phyloP scores from a whole-genome alignment of 2,888 invertebrate genomes.

The Campopleginae sp. region DNA sequence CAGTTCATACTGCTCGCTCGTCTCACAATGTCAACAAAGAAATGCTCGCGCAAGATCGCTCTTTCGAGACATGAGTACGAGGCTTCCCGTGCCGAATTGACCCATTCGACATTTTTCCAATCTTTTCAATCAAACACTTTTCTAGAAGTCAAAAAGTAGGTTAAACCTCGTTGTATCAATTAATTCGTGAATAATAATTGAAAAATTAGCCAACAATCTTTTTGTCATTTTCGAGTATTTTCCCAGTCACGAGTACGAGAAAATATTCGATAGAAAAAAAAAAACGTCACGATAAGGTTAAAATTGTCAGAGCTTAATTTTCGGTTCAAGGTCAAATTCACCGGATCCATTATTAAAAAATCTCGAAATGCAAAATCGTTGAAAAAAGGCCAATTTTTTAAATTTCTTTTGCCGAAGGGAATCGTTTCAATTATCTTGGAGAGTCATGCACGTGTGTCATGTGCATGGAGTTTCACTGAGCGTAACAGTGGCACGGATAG shows the following conservation, averaged over 20 bases:
- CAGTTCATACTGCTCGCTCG: conserved; percentile 42
- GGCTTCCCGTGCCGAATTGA: neutral
- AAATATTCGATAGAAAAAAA: neutral
- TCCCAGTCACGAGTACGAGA: neutral
- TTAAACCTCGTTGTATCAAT: neutral
- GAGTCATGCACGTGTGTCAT: neutral
- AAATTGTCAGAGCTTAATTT: neutral
- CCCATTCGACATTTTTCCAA: neutral
- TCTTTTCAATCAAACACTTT: neutral
- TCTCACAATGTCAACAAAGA: conserved; percentile 59
- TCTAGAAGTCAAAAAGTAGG: neutral
- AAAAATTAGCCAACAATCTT: neutral
- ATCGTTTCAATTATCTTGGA: neutral
- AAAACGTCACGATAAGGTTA: neutral
- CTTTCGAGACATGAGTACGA: neutral
- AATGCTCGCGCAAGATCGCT: conserved; percentile 17
- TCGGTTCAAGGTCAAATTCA: neutral
- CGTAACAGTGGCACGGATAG: conserved; percentile 50
- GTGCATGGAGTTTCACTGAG: conserved; percentile 7
- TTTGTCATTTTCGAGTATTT: neutral
- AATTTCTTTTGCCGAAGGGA: neutral
- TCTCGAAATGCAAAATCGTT: neutral
- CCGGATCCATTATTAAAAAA: neutral
- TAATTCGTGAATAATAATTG: neutral
- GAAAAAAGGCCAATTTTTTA: neutral